phyloP scores from a whole-genome alignment of 2,797 vertebrate genomes.

The Streptopelia turtur region DNA sequence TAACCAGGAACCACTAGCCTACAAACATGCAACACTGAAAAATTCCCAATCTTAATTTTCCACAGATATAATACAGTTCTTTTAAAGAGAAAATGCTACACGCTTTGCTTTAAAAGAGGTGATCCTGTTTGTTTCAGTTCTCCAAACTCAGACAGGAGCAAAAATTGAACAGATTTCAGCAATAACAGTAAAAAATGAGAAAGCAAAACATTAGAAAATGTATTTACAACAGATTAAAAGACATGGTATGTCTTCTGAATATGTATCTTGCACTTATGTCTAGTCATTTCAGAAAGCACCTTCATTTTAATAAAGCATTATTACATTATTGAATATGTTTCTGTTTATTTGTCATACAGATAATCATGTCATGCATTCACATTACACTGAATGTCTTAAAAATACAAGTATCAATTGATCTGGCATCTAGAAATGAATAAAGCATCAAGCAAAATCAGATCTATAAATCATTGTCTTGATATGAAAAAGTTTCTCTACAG shows the following conservation, averaged over 20 bases:
- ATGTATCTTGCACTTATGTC: neutral
- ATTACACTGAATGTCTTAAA: neutral
- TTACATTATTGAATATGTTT: neutral
- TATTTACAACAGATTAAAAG: neutral
- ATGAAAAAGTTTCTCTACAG: neutral
- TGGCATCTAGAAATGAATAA: neutral
- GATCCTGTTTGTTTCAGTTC: neutral
- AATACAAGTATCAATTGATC: neutral
- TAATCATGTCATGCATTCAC: neutral
- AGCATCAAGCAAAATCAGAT: neutral
- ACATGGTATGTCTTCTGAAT: neutral
- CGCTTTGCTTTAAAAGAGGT: neutral
- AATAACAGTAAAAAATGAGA: neutral
- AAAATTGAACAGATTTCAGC: neutral
- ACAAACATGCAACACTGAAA: neutral
- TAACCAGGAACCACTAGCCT: neutral
- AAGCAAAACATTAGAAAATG: neutral
- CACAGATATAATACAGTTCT: accelerated
- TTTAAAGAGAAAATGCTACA: neutral
- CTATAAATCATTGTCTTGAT: neutral
- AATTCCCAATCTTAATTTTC: neutral
- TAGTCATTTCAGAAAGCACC: neutral
- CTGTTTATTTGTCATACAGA: neutral
- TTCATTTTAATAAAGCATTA: neutral
- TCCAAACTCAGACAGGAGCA: neutral